These are phyloP conservation scores for Centropyge bicolor DNA, from an alignment of 2,797 vertebrate species.

Conservation along the genomic window DNA sequence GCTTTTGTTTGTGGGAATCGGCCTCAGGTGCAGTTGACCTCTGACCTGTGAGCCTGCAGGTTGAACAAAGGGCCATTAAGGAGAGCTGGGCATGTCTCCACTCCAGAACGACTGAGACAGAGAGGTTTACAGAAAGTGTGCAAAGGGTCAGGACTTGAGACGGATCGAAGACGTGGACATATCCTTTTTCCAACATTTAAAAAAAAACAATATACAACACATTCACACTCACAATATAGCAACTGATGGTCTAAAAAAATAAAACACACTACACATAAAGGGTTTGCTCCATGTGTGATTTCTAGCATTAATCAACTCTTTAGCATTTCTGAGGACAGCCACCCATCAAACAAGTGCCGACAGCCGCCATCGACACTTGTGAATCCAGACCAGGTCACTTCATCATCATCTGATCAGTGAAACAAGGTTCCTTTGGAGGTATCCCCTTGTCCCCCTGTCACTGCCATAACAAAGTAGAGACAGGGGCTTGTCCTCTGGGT, in stretches of 20 bases:
- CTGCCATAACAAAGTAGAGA: conserved; percentile 67
- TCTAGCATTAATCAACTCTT: conserved; percentile 21
- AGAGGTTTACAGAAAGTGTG: conserved; percentile 65
- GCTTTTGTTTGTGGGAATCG: conserved; percentile 85
- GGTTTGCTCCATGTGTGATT: not conserved
- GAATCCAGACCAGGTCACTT: conserved; percentile 77
- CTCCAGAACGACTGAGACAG: conserved; percentile 67
- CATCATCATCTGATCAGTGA: conserved; percentile 77
- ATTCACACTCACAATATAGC: not conserved
- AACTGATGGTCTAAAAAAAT: not conserved
- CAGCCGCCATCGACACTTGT: conserved; percentile 75
- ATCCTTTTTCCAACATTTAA: not conserved
- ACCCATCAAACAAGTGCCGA: conserved; percentile 72
- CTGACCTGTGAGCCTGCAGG: conserved; percentile 84
- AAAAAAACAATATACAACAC: not conserved
- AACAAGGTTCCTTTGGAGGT: conserved; percentile 77
- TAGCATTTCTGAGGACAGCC: conserved; percentile 38
- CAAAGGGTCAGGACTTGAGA: conserved; percentile 60
- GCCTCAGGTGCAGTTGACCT: conserved; percentile 89
- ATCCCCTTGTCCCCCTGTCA: conserved; percentile 72
- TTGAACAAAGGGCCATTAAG: conserved; percentile 88
- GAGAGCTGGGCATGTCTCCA: conserved; percentile 74
- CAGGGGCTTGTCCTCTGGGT: conserved; percentile 65
- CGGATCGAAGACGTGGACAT: not conserved
- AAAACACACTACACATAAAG: not conserved